phyloP scores from a whole-genome alignment of 2,113 vertebrate genomes.

The Castor canadensis region DNA sequence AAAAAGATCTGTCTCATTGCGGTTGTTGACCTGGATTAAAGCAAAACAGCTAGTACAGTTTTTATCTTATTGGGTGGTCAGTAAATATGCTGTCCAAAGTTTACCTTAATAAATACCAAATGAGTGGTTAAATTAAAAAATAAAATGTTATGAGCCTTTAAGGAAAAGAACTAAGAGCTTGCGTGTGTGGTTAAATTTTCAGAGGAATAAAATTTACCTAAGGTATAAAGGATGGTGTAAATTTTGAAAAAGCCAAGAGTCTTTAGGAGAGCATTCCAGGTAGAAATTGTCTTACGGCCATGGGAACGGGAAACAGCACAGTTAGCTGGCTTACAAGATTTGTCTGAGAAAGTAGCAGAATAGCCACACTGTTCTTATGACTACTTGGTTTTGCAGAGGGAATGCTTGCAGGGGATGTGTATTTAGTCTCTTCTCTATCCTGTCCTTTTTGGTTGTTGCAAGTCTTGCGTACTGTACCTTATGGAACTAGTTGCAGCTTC shows the following conservation, averaged over 20 bases:
- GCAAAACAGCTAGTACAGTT: neutral
- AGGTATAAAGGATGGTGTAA: neutral
- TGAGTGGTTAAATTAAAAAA: neutral
- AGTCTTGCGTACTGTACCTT: neutral
- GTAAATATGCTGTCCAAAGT: neutral
- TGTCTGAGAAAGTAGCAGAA: neutral
- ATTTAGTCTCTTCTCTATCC: neutral
- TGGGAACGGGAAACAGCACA: neutral
- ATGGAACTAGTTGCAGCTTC: neutral
- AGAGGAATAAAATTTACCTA: neutral
- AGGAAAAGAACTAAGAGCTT: conserved; percentile 4
- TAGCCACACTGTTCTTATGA: neutral
- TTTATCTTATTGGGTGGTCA: neutral
- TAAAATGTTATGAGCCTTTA: neutral
- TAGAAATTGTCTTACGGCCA: neutral
- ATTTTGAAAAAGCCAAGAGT: neutral
- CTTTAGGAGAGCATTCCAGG: neutral
- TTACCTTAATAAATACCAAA: neutral
- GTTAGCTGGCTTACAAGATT: neutral
- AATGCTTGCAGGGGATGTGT: neutral
- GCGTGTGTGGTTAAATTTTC: neutral
- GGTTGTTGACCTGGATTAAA: neutral
- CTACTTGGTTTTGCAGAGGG: neutral
- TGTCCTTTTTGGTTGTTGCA: neutral
- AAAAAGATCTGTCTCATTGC: neutral